Conservation (phyloP, 2,113 vertebrate genomes). For the Murina feae region DNA sequence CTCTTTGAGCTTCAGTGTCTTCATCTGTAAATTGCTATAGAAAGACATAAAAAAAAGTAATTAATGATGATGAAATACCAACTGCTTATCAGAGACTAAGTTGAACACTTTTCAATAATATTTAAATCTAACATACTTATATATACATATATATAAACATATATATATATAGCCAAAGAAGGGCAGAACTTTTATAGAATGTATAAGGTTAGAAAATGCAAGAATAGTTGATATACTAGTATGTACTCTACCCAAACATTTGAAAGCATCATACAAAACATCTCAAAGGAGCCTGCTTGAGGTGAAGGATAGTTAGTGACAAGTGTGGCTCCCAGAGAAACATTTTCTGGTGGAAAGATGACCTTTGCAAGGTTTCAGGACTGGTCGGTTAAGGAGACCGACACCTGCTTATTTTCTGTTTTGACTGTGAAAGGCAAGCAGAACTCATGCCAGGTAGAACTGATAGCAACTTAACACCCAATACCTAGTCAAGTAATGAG, state of each 20-base stretch:
- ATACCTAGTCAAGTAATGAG: not conserved
- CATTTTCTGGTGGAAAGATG: not conserved
- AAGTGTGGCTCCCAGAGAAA: not conserved
- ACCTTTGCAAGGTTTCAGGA: accelerated
- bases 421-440: not conserved
- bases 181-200: not conserved
- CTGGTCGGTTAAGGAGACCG: too few species aligned
- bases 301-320: not conserved
- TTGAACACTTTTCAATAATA: not conserved
- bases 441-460: not conserved
- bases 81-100: not conserved
- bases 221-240: not conserved
- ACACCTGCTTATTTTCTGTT: not conserved
- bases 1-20: not conserved
- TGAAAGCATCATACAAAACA: not conserved
- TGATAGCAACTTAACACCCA: not conserved
- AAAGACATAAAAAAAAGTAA: not conserved
- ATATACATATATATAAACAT: too few species aligned
- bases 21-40: not conserved
- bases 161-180: not conserved
- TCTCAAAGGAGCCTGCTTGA: not conserved
- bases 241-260: not conserved
- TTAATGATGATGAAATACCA: not conserved
- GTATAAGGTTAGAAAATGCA: not conserved
- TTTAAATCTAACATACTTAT: not conserved